These are phyloP conservation scores for Ptiloglossa arizonensis DNA, from an alignment of 1,140 invertebrate species.

Conservation along the genomic window DNA sequence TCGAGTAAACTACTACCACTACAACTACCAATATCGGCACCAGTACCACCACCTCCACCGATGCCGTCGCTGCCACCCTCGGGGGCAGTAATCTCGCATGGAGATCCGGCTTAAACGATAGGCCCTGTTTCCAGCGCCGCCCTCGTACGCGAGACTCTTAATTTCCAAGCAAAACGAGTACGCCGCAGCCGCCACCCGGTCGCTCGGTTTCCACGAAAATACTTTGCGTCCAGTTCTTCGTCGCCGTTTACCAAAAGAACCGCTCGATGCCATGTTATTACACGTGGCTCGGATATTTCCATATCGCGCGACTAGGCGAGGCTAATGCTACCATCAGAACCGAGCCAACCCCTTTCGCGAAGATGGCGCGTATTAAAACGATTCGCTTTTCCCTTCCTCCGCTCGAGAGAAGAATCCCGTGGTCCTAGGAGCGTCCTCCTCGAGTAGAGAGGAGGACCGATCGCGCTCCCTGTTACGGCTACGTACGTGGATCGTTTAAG, in stretches of 20 bases:
- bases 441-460: background rate
- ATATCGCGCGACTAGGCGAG: slow-evolving; percentile 77
- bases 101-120: slow-evolving; percentile 82
- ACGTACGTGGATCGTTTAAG: slow-evolving; percentile 46
- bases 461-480: background rate
- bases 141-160: slow-evolving; percentile 78
- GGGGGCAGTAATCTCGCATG: slow-evolving; percentile 80
- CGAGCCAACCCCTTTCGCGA: slow-evolving; percentile 51
- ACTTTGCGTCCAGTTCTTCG: slow-evolving; percentile 65
- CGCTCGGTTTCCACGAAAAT: slow-evolving; percentile 75
- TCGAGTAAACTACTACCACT: slow-evolving; percentile 68
- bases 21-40: slow-evolving; percentile 57
- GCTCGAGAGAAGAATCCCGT: background rate
- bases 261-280: slow-evolving; percentile 75
- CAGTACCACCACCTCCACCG: slow-evolving; percentile 49
- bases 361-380: slow-evolving; percentile 52
- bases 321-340: slow-evolving; percentile 65
- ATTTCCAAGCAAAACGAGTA: slow-evolving; percentile 76
- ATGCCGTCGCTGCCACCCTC: slow-evolving; percentile 66
- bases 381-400: slow-evolving; percentile 14
- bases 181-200: slow-evolving; percentile 45
- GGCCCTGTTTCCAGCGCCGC: slow-evolving; percentile 76
- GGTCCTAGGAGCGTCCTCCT: background rate
- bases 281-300: slow-evolving; percentile 71
- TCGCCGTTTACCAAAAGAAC: slow-evolving; percentile 67